phyloP scores from a whole-genome alignment of 2,113 vertebrate genomes.

The human region DNA sequence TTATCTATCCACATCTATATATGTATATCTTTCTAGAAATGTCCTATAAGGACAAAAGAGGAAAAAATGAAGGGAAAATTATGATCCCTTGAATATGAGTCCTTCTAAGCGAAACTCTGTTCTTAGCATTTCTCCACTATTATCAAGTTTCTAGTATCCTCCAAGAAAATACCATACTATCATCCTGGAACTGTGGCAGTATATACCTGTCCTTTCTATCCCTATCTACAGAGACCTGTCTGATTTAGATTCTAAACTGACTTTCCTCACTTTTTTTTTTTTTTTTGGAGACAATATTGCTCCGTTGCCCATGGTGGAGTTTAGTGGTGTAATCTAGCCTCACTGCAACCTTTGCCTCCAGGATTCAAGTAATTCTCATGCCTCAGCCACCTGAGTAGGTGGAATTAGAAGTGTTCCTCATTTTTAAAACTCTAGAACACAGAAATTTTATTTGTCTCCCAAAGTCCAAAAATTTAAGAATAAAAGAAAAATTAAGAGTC shows the following conservation, averaged over 20 bases:
- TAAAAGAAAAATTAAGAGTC: not conserved
- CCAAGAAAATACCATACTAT: not conserved
- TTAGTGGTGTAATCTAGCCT: no score
- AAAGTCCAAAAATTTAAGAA: not conserved
- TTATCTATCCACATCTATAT: not conserved
- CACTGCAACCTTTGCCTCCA: no score
- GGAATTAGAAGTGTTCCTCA: not conserved
- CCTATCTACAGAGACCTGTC: not conserved
- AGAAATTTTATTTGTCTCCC: not conserved
- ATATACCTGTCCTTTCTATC: not conserved
- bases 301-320: no score
- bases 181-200: not conserved
- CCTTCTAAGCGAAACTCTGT: not conserved
- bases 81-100: not conserved
- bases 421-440: not conserved
- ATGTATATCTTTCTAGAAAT: no score
- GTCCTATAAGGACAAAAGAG: not conserved
- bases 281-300: no score
- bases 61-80: not conserved
- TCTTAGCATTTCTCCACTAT: not conserved
- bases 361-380: no score
- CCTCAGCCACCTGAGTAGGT: no score
- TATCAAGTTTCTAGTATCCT: not conserved
- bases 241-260: not conserved
- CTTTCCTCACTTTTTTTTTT: no score